Conservation (phyloP, 2,113 vertebrate species). For the Apeltes quadracus region DNA sequence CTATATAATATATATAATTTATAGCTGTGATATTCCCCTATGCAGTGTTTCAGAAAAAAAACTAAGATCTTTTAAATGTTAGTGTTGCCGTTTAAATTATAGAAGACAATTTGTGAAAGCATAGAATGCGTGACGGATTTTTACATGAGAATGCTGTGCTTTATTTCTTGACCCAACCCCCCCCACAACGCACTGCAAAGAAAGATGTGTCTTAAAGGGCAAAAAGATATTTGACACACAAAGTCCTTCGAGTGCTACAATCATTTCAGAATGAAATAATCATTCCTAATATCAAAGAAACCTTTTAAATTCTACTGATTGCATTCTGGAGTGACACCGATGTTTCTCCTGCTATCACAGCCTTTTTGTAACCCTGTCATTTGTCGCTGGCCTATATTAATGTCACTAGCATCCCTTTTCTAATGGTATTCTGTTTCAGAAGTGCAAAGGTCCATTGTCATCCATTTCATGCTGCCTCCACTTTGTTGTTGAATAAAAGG, state of each 20-base stretch:
- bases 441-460: slow-evolving; percentile 24
- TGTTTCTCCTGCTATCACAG: background rate
- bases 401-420: slow-evolving; percentile 16
- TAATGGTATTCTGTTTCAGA: slow-evolving; percentile 24
- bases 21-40: slow-evolving; percentile 70
- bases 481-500: slow-evolving; percentile 1
- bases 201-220: slow-evolving; percentile 35
- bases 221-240: slow-evolving; percentile 24
- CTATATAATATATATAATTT: slow-evolving; percentile 80
- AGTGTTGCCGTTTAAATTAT: slow-evolving; percentile 64
- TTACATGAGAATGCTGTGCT: slow-evolving; percentile 50
- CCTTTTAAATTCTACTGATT: slow-evolving; percentile 69
- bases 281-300: slow-evolving; percentile 49
- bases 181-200: background rate
- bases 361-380: slow-evolving; percentile 22
- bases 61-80: slow-evolving; percentile 41
- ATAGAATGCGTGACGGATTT: slow-evolving; percentile 48
- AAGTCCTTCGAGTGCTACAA: slow-evolving; percentile 54
- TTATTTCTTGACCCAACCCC: slow-evolving; percentile 26
- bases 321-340: slow-evolving; percentile 33
- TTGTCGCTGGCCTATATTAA: slow-evolving; percentile 42
- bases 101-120: slow-evolving; percentile 49
- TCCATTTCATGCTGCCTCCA: slow-evolving; percentile 26
- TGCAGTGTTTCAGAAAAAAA: slow-evolving; percentile 49
- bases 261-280: slow-evolving; percentile 43